Conservation (phyloP, 2,113 vertebrate genomes). For the Sorex araneus region DNA sequence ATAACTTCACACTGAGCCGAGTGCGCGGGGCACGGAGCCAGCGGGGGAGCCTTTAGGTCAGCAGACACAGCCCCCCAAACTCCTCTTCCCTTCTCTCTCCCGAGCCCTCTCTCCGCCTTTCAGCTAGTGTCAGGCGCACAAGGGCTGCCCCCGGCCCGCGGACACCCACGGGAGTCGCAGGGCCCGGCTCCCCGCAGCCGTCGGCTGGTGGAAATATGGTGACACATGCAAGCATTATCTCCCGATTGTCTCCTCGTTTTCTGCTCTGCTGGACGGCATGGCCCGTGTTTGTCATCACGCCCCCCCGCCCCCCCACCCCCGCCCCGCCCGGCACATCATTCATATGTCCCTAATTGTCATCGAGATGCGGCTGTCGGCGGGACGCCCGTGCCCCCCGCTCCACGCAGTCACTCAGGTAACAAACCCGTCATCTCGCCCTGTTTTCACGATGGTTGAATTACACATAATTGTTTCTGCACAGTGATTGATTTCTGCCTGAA, state of each 20-base stretch:
- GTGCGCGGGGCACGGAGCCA: neutral
- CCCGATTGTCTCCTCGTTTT: conserved; percentile 98
- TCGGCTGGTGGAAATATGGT: conserved; percentile 94
- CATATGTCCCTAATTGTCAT: conserved; percentile 92
- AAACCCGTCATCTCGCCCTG: conserved; percentile 97
- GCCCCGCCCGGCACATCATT: conserved; percentile 89
- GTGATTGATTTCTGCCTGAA: conserved; percentile 99
- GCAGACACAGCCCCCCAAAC: neutral
- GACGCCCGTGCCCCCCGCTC: conserved; percentile 91
- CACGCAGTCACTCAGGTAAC: conserved; percentile 97
- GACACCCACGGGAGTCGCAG: conserved; percentile 67
- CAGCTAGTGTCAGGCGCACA: neutral
- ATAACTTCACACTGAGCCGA: too few species aligned
- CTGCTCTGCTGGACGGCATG: conserved; percentile 97
- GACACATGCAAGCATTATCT: conserved; percentile 99
- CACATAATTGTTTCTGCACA: conserved; percentile 98
- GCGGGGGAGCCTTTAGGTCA: neutral
- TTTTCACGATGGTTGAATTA: conserved; percentile 97
- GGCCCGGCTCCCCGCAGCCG: conserved; percentile 86
- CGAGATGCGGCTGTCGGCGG: conserved; percentile 92
- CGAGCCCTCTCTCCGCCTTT: neutral
- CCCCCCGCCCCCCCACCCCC: conserved; percentile 54
- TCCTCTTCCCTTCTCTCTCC: neutral
- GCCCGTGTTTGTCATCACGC: conserved; percentile 93
- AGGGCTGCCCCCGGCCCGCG: neutral